These are phyloP conservation scores for Petrocephalus schoutedeni DNA, from an alignment of 2,797 vertebrate genomes.

Conservation along the genomic window DNA sequence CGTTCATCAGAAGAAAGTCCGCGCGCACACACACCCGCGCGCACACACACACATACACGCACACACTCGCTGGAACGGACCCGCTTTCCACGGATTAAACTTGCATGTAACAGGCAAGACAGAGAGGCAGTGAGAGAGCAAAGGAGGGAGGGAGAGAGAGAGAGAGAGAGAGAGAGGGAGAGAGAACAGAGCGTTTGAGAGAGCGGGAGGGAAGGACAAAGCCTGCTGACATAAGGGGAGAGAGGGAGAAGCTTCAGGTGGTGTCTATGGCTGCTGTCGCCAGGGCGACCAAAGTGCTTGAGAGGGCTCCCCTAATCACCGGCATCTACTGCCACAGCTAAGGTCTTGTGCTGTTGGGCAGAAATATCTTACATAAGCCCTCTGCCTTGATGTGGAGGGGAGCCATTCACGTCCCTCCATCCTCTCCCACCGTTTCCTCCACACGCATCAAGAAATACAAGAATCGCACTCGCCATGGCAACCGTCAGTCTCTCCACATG, in stretches of 20 bases:
- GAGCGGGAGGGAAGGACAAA: neutral
- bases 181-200: conserved; percentile 34
- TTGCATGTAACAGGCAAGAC: conserved; percentile 49
- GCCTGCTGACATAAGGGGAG: neutral
- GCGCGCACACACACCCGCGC: neutral
- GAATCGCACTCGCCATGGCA: conserved; percentile 15
- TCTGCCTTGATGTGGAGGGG: conserved; percentile 39
- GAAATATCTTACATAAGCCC: conserved; percentile 68
- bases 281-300: conserved; percentile 31
- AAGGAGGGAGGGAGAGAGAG: neutral
- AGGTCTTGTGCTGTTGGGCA: neutral
- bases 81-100: conserved; percentile 57
- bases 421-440: conserved; percentile 25
- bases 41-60: conserved; percentile 47
- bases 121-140: conserved; percentile 28
- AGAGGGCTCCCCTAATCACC: conserved; percentile 31
- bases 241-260: conserved; percentile 31
- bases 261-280: conserved; percentile 38
- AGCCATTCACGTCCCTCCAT: neutral
- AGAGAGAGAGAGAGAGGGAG: conserved; percentile 24
- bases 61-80: conserved; percentile 41
- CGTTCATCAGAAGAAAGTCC: neutral
- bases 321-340: neutral
- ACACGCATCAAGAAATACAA: conserved; percentile 8
- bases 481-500: neutral